These are phyloP conservation scores for Drosophila oshimai DNA, from an alignment of 1,140 invertebrate species.

Conservation along the genomic window DNA sequence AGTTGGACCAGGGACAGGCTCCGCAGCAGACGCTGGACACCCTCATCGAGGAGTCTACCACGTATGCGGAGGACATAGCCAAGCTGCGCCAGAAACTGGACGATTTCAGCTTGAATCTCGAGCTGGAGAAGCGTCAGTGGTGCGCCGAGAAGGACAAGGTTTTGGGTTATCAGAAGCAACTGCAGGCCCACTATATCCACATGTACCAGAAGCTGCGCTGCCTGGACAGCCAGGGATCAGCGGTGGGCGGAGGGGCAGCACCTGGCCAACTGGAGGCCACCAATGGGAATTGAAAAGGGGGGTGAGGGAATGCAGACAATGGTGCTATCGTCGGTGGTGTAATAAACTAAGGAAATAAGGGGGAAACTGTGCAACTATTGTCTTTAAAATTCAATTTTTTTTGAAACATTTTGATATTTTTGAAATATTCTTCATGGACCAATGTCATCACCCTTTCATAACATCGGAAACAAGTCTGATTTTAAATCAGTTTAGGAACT, in stretches of 20 bases:
- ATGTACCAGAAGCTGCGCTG: constrained; percentile 81
- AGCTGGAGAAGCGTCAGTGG: constrained; percentile 80
- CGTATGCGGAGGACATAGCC: constrained; percentile 76
- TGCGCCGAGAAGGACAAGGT: constrained; percentile 78
- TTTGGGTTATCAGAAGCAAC: constrained; percentile 71
- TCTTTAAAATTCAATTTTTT: background rate
- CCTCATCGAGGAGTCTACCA: constrained; percentile 74
- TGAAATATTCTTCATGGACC: too few relatives aligned
- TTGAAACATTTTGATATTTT: background rate
- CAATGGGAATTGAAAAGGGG: constrained; percentile 21
- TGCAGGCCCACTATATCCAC: constrained; percentile 79
- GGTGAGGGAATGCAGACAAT: background rate
- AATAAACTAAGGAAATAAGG: background rate
- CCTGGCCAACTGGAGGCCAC: background rate
- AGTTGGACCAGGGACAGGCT: constrained; percentile 40
- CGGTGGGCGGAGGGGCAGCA: background rate
- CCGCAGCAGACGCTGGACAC: constrained; percentile 66
- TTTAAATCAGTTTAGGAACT: too few relatives aligned
- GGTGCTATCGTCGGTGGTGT: background rate
- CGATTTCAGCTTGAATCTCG: constrained; percentile 71
- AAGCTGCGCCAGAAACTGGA: constrained; percentile 72
- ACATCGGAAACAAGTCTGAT: too few relatives aligned
- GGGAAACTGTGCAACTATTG: too few relatives aligned
- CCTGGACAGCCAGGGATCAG: constrained; percentile 52
- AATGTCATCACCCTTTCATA: too few relatives aligned